These are phyloP conservation scores for Medauroidea extradentata DNA, from an alignment of 1,140 invertebrate species.

Conservation along the genomic window DNA sequence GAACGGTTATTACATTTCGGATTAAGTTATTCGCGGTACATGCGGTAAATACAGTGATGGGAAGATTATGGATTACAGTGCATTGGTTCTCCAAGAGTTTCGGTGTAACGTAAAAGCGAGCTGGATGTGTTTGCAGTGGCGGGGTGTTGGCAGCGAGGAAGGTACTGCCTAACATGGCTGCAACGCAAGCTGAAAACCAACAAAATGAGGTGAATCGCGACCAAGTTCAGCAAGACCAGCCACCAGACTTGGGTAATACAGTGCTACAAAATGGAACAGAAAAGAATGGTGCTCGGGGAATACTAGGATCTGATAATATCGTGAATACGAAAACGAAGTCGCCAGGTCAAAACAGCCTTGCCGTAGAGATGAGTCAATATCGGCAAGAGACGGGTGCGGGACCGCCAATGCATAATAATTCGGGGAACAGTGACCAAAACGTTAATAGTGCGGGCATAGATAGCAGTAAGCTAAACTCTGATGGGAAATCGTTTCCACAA, in stretches of 20 bases:
- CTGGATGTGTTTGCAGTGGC: slow-evolving; percentile 35
- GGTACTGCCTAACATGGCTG: slow-evolving; percentile 55
- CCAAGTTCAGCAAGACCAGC: slow-evolving; percentile 51
- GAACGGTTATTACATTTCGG: slow-evolving; percentile 14
- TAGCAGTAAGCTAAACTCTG: slow-evolving; percentile 35
- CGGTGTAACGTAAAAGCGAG: slow-evolving; percentile 32
- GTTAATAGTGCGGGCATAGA: slow-evolving; percentile 39
- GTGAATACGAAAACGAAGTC: slow-evolving; percentile 29
- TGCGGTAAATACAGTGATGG: slow-evolving; percentile 28
- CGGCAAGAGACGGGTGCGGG: slow-evolving; percentile 47
- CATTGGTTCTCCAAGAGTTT: slow-evolving; percentile 33
- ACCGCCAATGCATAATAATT: slow-evolving; percentile 40
- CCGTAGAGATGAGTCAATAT: slow-evolving; percentile 50
- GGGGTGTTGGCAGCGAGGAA: slow-evolving; percentile 34
- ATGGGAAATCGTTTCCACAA: slow-evolving; percentile 38
- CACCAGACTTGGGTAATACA: slow-evolving; percentile 55
- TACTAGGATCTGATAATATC: slow-evolving; percentile 38
- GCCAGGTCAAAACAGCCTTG: slow-evolving; percentile 19
- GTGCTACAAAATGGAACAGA: slow-evolving; percentile 54
- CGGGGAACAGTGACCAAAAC: slow-evolving; percentile 30
- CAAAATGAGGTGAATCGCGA: slow-evolving; percentile 54
- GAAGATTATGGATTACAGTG: slow-evolving; percentile 35
- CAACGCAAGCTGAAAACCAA: slow-evolving; percentile 55
- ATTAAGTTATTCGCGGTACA: slow-evolving; percentile 11
- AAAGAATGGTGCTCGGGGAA: slow-evolving; percentile 39